A percentile compares a stretch with the other conserved stretches of the same genome.
Evolutionary conservation across 2,113 vertebrate genomes (phyloP).

Genomic region (Alosa alosa): DNA sequence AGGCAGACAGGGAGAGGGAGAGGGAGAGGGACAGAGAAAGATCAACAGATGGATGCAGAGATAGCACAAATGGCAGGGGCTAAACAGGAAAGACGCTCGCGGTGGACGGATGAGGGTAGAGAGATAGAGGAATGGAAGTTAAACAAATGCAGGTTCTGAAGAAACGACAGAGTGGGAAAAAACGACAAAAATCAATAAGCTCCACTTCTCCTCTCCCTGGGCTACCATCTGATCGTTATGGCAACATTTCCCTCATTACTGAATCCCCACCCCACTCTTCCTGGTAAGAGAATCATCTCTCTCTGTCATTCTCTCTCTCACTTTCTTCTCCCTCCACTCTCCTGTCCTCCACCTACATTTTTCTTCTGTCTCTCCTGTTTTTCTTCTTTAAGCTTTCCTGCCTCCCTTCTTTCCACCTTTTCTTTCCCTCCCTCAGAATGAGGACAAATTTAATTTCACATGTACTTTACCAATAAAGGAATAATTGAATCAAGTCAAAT

Average conservation of each 20-base stretch:
- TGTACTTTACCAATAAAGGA: conserved; percentile 11
- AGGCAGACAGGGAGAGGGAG: neutral
- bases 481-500: neutral
- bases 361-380: neutral
- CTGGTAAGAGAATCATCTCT: conserved; percentile 2
- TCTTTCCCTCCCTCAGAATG: neutral
- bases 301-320: neutral
- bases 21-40: neutral
- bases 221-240: neutral
- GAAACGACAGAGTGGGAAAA: neutral
- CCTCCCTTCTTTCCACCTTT: neutral
- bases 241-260: neutral
- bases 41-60: conserved; percentile 12
- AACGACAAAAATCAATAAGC: conserved; percentile 5
- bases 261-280: neutral
- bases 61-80: neutral
- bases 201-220: conserved; percentile 3
- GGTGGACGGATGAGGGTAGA: neutral
- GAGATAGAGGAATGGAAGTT: neutral
- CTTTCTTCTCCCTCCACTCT: neutral
- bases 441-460: neutral
- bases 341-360: neutral
- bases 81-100: conserved; percentile 24
- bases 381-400: neutral
- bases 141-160: conserved; percentile 14